Evolutionary conservation across 2,113 vertebrate species (phyloP).

Genomic region (Leptosomus discolor): DNA sequence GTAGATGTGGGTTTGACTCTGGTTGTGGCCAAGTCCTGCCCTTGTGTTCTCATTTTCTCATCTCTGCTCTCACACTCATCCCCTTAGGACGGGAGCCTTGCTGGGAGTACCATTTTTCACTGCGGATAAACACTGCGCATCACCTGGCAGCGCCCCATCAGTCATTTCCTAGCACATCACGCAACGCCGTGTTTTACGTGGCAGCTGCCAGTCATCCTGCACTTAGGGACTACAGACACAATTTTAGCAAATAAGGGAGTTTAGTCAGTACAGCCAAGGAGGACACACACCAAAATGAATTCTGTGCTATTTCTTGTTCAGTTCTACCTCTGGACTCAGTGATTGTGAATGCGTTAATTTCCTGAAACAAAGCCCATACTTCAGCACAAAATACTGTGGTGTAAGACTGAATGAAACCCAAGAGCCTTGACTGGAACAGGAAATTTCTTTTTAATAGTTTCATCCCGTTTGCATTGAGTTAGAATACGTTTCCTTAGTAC

Average conservation of each 20-base stretch:
- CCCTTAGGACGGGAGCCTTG: neutral
- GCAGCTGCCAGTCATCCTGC: neutral
- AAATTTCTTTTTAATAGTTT: constrained; percentile 42
- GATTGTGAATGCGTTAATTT: neutral
- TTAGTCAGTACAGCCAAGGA: neutral
- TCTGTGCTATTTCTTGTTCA: neutral
- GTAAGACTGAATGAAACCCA: neutral
- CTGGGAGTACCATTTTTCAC: neutral
- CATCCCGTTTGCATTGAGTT: constrained; percentile 16
- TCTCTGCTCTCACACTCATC: neutral
- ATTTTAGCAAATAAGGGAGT: neutral
- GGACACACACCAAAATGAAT: rapidly evolving
- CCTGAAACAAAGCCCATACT: neutral
- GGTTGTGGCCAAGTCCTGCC: neutral
- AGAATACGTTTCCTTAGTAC: constrained; percentile 11
- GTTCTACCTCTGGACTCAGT: neutral
- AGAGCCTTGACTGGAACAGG: neutral
- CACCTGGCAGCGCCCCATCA: neutral
- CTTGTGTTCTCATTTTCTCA: neutral
- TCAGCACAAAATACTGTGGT: neutral
- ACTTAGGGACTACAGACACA: neutral
- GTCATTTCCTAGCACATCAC: neutral
- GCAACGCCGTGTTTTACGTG: rapidly evolving
- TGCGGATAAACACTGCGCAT: neutral
- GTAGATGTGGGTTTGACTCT: neutral